Evolutionary conservation across 23 tunicate genomes (phyloP), one percentile per base, ranked within the genome.

Genomic region (Clavelina lepadiformis): DNA sequence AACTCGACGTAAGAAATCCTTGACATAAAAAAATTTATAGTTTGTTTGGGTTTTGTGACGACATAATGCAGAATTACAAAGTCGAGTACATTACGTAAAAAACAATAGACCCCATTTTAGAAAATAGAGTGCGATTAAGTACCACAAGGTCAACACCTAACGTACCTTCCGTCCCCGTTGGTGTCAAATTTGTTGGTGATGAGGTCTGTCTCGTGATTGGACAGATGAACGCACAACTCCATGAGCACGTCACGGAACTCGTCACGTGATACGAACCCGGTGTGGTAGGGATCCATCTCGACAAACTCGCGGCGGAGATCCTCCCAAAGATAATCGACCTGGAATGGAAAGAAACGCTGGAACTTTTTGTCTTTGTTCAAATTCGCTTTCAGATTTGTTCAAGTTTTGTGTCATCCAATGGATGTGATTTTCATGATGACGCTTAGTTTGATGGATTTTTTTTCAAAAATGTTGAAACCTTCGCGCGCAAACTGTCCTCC

Each of bases 261-360:
- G 28, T 84, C 88, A 1, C 82, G 68, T 23, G 94, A 78, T 15
- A 93, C 93, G 58, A 70, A 85, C 7, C 98, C 98, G 6, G 98
- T 93, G 75, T 79, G 94, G 56, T 72, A 93, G 26, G 98, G 98
- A 79, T 93, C 98, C 98, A 93, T 84, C 37, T 85, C 86, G 13
- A 93, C 77, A 61, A 93, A 93, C 27, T 93, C 86, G 19, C 86
- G 72, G 1, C 93, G 77, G 27, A 93, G 61, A 46, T 93, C 98
- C 52, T 93, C 98, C 97, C 97, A 89, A 65, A 81, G 46, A 35
- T 81, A 81, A 56, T 89, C 97, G 24, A 82, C 76, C 89, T 82
- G 22, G 35, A 20, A 53, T 13, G 20, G 59, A 53, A 53, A 53
- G 22, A 53, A n/a, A n/a, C n/a, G n/a, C n/a, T n/a, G n/a, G n/a